These are phyloP conservation scores for Actenoides lindsayi DNA, from an alignment of 2,113 vertebrate species.

Conservation along the genomic window DNA sequence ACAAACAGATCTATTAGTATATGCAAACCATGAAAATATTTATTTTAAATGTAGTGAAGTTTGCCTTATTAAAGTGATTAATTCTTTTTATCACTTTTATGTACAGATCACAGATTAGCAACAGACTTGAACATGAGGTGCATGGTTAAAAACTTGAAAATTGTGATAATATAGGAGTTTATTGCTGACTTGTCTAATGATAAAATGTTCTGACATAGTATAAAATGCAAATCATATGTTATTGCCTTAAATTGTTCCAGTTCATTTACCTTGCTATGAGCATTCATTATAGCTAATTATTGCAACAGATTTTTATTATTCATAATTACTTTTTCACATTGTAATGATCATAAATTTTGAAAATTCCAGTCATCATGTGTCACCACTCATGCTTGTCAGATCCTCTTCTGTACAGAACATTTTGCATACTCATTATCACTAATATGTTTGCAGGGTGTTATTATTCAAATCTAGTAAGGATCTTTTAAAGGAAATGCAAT, in stretches of 20 bases:
- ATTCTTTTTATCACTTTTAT: background rate
- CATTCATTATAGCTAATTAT: slow-evolving; percentile 80
- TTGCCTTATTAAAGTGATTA: background rate
- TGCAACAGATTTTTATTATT: slow-evolving; percentile 79
- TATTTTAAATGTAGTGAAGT: background rate
- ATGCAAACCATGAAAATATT: background rate
- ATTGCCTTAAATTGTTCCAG: slow-evolving; percentile 74
- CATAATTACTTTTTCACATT: slow-evolving; percentile 77
- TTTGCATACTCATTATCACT: slow-evolving; percentile 70
- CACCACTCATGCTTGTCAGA: slow-evolving; percentile 69
- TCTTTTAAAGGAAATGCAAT: slow-evolving; percentile 41
- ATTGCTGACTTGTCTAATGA: slow-evolving; percentile 47
- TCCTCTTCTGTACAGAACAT: slow-evolving; percentile 47
- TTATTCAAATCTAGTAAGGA: slow-evolving; percentile 61
- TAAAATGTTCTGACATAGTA: slow-evolving; percentile 72
- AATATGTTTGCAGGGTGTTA: slow-evolving; percentile 51
- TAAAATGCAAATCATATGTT: slow-evolving; percentile 74
- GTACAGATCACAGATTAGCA: background rate
- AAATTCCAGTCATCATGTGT: slow-evolving; percentile 67
- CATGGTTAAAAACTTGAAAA: background rate
- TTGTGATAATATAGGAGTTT: background rate
- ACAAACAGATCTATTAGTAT: background rate
- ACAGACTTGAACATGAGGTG: background rate
- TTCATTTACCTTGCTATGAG: slow-evolving; percentile 73
- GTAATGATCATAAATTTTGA: slow-evolving; percentile 76